Evolutionary conservation across 1,140 invertebrate genomes (phyloP), one percentile per base, ranked within the genome.

Genomic region (Nixonia krombeini): DNA sequence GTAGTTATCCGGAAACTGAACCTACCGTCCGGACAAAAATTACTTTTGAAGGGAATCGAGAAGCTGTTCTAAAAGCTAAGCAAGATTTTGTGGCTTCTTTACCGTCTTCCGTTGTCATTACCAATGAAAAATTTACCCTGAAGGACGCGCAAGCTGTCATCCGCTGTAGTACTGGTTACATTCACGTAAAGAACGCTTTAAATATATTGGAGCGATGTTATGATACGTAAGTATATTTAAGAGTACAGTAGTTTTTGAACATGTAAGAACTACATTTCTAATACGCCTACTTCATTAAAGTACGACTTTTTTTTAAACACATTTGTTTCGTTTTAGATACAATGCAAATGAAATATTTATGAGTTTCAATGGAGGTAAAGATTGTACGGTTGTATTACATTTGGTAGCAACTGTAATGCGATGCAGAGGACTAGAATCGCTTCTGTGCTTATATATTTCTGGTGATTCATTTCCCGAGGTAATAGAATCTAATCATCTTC

Each of bases 281-380:
- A n/a, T n/a, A n/a, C n/a, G n/a, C n/a, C n/a, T 21, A 21, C 6
- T 21, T 21, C 6, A 21, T 21, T 6, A 21, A 21, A 21, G 6
- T 21, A 21, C 25, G 9, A 31, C 8, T 31, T 31, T 31, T 31
- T 31, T 31, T 4, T 31, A 26, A 42, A 31, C 72, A 35, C 46
- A 44, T 33, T 46, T 40, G 25, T 70, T 65, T 65, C 33, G 41
- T 68, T 63, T 41, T 28, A 86, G 83, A 25, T 95, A 90, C 73
- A 82, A 87, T 26, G 58, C 89, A 13, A 87, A 92, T 61, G 90
- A 95, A 81, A 80, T 96, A 35, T 95, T 95, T 75, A 75, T 99
- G 23, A 93, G 94, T 49, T 99, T 98, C 75, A 99, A 99, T 84
- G 97, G 97, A 17, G 97, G 97, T 4, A 99, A 99, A 86, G 97